A percentile compares a stretch with the other conserved stretches of the same genome.
Evolutionary conservation across 2,113 vertebrate species (phyloP).

Genomic region (Gallinago paraguaiae): DNA sequence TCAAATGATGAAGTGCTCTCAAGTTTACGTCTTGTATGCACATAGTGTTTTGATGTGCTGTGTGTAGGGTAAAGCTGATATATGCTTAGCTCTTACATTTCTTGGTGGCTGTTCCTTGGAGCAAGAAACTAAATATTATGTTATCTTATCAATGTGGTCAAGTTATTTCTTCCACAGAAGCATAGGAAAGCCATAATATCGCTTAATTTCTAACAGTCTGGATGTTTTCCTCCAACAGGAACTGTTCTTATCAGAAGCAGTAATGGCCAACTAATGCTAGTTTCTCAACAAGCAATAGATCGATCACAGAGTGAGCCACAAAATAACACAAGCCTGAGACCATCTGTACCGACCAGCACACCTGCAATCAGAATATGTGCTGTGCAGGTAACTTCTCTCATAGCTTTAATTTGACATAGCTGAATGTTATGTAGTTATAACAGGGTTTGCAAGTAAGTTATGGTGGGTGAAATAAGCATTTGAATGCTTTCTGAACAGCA

Average conservation of each 20-base stretch:
- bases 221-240: conserved; percentile 74
- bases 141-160: background rate
- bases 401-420: fast-evolving
- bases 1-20: background rate
- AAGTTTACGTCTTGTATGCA: background rate
- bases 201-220: background rate
- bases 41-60: background rate
- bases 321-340: conserved; percentile 65
- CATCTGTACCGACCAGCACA: conserved; percentile 33
- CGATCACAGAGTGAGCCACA: conserved; percentile 73
- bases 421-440: background rate
- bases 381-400: conserved; percentile 75
- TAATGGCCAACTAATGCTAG: conserved; percentile 91
- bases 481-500: background rate
- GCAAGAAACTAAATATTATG: background rate
- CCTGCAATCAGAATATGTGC: conserved; percentile 73
- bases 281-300: conserved; percentile 89
- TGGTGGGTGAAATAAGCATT: background rate
- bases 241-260: conserved; percentile 92
- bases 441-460: background rate
- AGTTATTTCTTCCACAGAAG: background rate
- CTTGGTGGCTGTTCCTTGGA: background rate
- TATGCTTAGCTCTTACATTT: background rate
- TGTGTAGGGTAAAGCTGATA: background rate
- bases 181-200: background rate